A percentile compares a stretch with the other conserved stretches of the same genome.
These are phyloP conservation scores for Scomber scombrus DNA, from an alignment of 2,113 vertebrate genomes.

Conservation along the genomic window DNA sequence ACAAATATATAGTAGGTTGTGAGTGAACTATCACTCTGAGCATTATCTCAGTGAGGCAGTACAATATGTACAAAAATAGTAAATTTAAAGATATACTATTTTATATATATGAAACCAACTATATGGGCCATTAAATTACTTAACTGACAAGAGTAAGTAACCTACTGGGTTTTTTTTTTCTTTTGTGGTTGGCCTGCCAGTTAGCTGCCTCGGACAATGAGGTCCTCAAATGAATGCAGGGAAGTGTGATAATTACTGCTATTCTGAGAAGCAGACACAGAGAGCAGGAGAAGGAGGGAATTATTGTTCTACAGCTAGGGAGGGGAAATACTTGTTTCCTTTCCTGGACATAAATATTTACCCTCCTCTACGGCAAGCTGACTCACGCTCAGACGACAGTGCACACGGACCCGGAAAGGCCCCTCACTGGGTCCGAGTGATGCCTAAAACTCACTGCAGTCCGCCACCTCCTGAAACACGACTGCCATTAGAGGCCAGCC, in stretches of 20 bases:
- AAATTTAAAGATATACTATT: not conserved
- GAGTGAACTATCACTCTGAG: not conserved
- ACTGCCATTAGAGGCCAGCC: conserved; percentile 54
- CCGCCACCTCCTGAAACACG: conserved; percentile 48
- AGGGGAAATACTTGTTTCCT: conserved; percentile 87
- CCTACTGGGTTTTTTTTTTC: conserved; percentile 8
- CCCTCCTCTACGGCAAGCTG: conserved; percentile 75
- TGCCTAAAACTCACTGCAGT: conserved; percentile 38
- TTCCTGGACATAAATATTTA: conserved; percentile 83
- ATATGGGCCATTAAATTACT: not conserved
- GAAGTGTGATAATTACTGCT: conserved; percentile 90
- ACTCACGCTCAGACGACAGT: conserved; percentile 73
- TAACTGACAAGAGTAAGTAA: conserved; percentile 34
- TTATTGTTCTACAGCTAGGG: conserved; percentile 81
- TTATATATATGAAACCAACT: conserved; percentile 2
- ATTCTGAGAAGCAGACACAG: conserved; percentile 76
- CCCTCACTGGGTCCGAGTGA: conserved; percentile 37
- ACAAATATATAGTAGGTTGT: too few species aligned
- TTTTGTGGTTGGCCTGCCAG: conserved; percentile 9
- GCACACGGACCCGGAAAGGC: conserved; percentile 63
- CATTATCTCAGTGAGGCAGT: too few species aligned
- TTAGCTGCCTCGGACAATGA: conserved; percentile 68
- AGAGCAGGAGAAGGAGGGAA: conserved; percentile 77
- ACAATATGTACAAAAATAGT: not conserved
- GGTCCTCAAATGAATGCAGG: conserved; percentile 84